Percentiles rank a stretch among this genome's conserved stretches.
Conservation (phyloP, 2,888 invertebrate genomes). For the Lordiphosa andalusiaca region DNA sequence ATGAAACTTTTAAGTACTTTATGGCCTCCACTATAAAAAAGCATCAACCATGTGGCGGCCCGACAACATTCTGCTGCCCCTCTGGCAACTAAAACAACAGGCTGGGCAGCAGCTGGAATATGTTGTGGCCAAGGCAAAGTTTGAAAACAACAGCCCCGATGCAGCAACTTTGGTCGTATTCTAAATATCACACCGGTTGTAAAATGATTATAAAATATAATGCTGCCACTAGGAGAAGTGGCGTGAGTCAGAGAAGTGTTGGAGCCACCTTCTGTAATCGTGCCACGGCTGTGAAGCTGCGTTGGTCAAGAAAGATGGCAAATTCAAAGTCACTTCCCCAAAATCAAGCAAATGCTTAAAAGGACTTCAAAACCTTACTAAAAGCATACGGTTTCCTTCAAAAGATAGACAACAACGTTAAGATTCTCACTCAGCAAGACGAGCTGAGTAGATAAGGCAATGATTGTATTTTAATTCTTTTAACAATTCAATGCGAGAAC, state of each 20-base stretch:
- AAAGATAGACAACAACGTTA: no score
- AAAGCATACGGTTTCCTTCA: no score
- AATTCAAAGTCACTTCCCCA: no score
- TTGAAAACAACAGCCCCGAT: conserved; percentile 42
- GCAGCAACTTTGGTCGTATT: conserved; percentile 63
- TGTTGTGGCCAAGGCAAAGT: conserved; percentile 42
- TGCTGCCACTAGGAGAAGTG: conserved; percentile 21
- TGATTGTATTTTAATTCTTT: no score
- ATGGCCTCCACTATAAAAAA: conserved; percentile 73
- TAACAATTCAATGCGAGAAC: no score
- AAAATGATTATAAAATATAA: conserved; percentile 76
- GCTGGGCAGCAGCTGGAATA: conserved; percentile 36
- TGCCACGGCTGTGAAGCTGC: no score
- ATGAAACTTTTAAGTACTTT: conserved; percentile 78
- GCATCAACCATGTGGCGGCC: conserved; percentile 67
- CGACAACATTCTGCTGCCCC: conserved; percentile 6
- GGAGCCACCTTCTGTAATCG: not conserved
- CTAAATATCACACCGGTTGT: conserved; percentile 71
- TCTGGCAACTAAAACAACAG: conserved; percentile 55
- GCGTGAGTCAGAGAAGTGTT: not conserved
- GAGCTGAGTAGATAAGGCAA: no score
- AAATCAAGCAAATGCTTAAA: no score
- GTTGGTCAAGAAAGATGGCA: no score
- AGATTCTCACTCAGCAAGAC: no score
- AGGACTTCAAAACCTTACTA: no score